Evolutionary conservation across 1,140 invertebrate species (phyloP), one percentile per base, ranked within the genome.

Genomic region (Trissolcus basalis): DNA sequence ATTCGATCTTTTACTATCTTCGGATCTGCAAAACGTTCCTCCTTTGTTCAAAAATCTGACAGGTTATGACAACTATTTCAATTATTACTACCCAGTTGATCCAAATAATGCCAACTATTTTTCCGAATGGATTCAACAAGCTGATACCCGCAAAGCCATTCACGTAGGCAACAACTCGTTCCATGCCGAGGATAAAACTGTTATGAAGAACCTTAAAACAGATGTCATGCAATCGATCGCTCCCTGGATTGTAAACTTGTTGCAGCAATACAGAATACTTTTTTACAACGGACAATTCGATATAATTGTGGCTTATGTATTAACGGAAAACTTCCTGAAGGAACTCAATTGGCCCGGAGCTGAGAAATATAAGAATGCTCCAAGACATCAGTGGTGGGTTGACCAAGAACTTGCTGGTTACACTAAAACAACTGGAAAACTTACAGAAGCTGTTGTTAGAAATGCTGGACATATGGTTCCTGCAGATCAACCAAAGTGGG

Each of bases 381-480:
- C 89, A 1, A 90, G 94, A 58, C 90, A 91, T 39, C 87, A 92
- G 7, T 96, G 94, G 94, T 88, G 85, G 43, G 93, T 92, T 8
- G 92, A 91, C 68, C 86, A 85, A 0, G 92, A 94, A 65, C 85
- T 96, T 4, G 94, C 94, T 48, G 95, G 95, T 0, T 96, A 95
- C 84, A 91, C 92, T 0, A 93, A 94, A 81, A 89, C 91, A 67
- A 92, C 91, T 5, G 91, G 90, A 0, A 93, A 93, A 83, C 89
- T 97, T 19, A 93, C 92, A 2, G 93, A 96, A 86, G 93, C 96
- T n/a, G 82, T 95, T 81, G 91, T 96, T 0, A 89, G 94, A 53
- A 92, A 94, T 88, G 94, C 94, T 19, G 95, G 96, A 0, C 95
- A 97, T 73, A 95, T 96, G 91, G 92, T 95, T 12, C 94, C 95